Evolutionary conservation across 2,797 vertebrate genomes (phyloP), one percentile per base, ranked within the genome.

Genomic region (Danio jaintianensis): DNA sequence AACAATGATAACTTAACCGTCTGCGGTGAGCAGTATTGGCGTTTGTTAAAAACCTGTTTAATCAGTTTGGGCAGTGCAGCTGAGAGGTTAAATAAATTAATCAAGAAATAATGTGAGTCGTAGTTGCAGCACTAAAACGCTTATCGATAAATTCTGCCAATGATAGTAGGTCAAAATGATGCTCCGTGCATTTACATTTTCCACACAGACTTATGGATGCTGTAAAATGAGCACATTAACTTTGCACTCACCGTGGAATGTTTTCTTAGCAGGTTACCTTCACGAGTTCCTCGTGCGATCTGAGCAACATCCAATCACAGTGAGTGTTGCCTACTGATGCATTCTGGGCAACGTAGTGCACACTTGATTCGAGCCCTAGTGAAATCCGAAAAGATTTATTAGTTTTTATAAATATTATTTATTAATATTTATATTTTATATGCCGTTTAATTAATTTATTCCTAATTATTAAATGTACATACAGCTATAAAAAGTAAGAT

Each of bases 281-380:
- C 40, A 45, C 16, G 71, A 10, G 40, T 68, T 78, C 66, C 80
- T 81, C 83, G n/a, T 68, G 74, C 82, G 81, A 85, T n/a, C 13
- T 2, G 29, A 55, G 36, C 48, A 72, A 2, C 42, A 87, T 67
- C 92, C 91, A 93, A 92, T 92, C 62, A 16, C 38, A 53, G 9
- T 4, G 56, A 20, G 18, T n/a, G 22, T n/a, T 11, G 8, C n/a
- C 7, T 56, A 4, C 75, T 69, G 42, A 0, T 81, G 90, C 85
- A 88, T 91, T 83, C 40, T 74, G 69, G 66, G 48, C 42, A 76
- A 61, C 69, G 73, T 52, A 81, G 73, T 77, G 11, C 53, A 12
- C 15, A 22, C 15, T 6, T 40, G 5, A 18, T 16, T n/a, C 8
- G 10, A 38, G 4, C 2, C 45, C 43, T 1, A 12, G 20, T 47